Evolutionary conservation across 2,797 vertebrate species (phyloP), one percentile per base, ranked within the genome.

Genomic region (Rhadinocentrus ornatus): DNA sequence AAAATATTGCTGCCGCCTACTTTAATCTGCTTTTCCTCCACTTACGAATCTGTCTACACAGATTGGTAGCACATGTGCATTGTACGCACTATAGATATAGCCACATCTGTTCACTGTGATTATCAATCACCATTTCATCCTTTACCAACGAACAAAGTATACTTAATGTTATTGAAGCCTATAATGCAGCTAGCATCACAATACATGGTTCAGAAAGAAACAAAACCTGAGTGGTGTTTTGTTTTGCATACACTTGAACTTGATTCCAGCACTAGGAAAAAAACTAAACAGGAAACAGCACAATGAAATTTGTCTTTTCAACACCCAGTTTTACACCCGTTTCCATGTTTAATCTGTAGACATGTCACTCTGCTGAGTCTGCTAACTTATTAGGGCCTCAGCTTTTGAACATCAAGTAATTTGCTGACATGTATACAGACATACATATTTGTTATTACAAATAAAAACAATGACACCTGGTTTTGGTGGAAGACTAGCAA

Each of bases 1-100:
- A 77, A 85, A 83, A 86, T 35, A 44, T 61, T 81, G 72, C 77
- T 59, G 69, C 78, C 66, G 20, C 81, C 62, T 63, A 79, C 80
- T 74, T 71, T 61, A 82, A 86, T 81, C 66, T 59, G 69, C 73
- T 74, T 77, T 70, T 62, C 69, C 39, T 73, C 27, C 22, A 10
- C 77, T 75, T 59, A 61, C 56, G 58, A 80, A 72, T 80, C 65
- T 58, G 69, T 82, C 69, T 71, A n/a, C 59, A 46, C 18, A 71
- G 75, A 75, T 69, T 65, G 62, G 69, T 60, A 71, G 72, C 81
- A 82, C 80, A 75, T 84, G 82, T 66, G 77, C 27, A 26, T 41
- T 62, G 69, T 37, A 53, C 60, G 48, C 57, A 41, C 52, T 34
- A 46, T 9, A 32, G 32, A 73, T 68, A 41, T 56, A 66, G 69